phyloP scores from a whole-genome alignment of 2,888 invertebrate species.

The Willowsia nigromaculata region DNA sequence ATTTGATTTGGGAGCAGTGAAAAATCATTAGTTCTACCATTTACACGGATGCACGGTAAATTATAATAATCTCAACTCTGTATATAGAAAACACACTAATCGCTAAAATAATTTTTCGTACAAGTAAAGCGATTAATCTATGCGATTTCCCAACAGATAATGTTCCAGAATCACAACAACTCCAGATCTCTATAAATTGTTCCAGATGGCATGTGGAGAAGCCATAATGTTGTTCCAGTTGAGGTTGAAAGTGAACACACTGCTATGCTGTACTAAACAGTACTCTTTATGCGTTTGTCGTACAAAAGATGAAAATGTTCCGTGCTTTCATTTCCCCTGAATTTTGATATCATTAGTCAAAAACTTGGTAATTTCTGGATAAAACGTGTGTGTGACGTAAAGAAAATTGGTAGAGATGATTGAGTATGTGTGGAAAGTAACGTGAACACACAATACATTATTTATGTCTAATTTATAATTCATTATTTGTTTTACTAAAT shows the following conservation, averaged over 20 bases:
- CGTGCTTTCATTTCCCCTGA: background rate
- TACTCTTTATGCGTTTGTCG: background rate
- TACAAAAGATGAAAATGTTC: background rate
- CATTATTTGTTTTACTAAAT: background rate
- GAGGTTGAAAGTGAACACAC: background rate
- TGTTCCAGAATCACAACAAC: background rate
- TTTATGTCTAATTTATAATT: background rate
- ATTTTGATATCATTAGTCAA: background rate
- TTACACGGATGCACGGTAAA: too few species aligned
- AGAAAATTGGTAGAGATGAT: constrained; percentile 4
- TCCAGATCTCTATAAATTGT: background rate
- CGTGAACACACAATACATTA: background rate
- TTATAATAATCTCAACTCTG: background rate
- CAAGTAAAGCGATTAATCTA: background rate
- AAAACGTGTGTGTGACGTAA: too few species aligned
- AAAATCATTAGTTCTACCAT: too few species aligned
- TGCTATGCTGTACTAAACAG: background rate
- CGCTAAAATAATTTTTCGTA: too few species aligned
- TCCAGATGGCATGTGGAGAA: constrained; percentile 10
- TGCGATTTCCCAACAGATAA: background rate
- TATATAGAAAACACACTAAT: too few species aligned
- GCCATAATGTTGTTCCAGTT: background rate
- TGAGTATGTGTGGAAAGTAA: background rate
- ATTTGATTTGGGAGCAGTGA: too few species aligned
- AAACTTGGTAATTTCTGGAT: too few species aligned